Evolutionary conservation across 2,113 vertebrate genomes (phyloP).

Genomic region (Brachionichthys hirsutus): DNA sequence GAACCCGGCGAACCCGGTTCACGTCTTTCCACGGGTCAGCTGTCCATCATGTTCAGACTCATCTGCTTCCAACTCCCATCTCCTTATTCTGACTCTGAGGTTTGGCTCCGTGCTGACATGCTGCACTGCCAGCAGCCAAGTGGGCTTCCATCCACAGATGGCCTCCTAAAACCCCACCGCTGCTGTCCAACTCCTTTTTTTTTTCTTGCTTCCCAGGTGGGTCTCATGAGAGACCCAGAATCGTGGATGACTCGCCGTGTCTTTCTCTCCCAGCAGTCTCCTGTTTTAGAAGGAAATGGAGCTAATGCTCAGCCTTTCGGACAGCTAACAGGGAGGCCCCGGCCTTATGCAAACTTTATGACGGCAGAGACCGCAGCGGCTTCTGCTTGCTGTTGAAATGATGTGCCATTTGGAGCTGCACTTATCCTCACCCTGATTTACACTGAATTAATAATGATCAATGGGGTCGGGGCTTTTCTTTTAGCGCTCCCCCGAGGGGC

Average conservation of each 20-base stretch:
- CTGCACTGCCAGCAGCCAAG: conserved; percentile 21
- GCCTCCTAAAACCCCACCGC: conserved; percentile 17
- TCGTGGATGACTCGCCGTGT: conserved; percentile 44
- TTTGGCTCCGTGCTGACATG: conserved; percentile 17
- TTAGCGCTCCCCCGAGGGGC: conserved; percentile 81
- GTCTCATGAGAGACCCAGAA: conserved; percentile 25
- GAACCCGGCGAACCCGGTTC: no score
- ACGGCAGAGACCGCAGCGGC: conserved; percentile 72
- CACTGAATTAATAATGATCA: conserved; percentile 89
- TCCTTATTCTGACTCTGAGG: not conserved
- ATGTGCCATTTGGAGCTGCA: conserved; percentile 78
- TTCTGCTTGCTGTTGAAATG: conserved; percentile 76
- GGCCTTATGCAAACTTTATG: conserved; percentile 88
- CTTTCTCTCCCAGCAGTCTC: conserved; percentile 22
- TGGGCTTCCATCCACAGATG: conserved; percentile 20
- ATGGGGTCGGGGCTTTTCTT: conserved; percentile 84
- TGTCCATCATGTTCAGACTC: conserved; percentile 1
- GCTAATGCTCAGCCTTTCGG: conserved; percentile 79
- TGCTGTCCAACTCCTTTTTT: conserved; percentile 32
- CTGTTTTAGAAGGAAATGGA: conserved; percentile 74
- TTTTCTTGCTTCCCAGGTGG: conserved; percentile 9
- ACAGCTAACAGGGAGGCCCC: conserved; percentile 65
- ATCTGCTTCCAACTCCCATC: not conserved
- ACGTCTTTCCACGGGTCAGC: not conserved
- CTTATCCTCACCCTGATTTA: conserved; percentile 88